Evolutionary conservation across 2,797 vertebrate species (phyloP), one percentile per base, ranked within the genome.

Genomic region (Lepus oiostolus): DNA sequence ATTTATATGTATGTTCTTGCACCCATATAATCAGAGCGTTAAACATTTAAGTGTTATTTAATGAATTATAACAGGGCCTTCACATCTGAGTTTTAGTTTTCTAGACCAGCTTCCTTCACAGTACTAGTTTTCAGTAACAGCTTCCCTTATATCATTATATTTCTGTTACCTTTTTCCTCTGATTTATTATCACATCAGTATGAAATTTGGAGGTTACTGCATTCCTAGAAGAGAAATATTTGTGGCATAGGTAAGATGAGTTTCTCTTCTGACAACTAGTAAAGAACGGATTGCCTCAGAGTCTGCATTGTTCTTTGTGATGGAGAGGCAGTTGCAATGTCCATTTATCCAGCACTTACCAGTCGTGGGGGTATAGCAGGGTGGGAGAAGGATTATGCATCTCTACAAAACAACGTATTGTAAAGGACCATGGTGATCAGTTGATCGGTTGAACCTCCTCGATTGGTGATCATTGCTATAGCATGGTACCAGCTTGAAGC

Each of bases 191-290:
- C 68, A 9, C 54, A 16, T 30, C 50, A 35, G 62, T 82, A 90
- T 88, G 54, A 85, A 83, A 91, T 72, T 50, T 79, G n/a, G n/a
- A 81, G n/a, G 24, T 67, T 60, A 65, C 16, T 74, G 70, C 13
- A 17, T 76, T 68, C 38, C 75, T 14, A 42, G 7, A 84, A n/a
- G 71, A 32, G 32, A 58, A 47, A 81, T 28, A 42, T 16, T 65
- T 22, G 3, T 81, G 70, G 58, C 68, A n/a, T 80, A 35, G 42
- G 54, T 32, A 71, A 75, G 17, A 21, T 35, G 13, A 22, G 11
- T 91, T 83, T 93, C 58, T 83, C 42, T 58, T 85, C 85, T 70
- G 19, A 81, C 13, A 38, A 26, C 28, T 42, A 70, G 1, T 16
- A 14, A 17, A 10, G 50, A 92, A n/a, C 9, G 4, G 3, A 28